Base-by-base conservation (phyloP, 1,140 invertebrate species). In the Drosophila carrolli region DNA sequence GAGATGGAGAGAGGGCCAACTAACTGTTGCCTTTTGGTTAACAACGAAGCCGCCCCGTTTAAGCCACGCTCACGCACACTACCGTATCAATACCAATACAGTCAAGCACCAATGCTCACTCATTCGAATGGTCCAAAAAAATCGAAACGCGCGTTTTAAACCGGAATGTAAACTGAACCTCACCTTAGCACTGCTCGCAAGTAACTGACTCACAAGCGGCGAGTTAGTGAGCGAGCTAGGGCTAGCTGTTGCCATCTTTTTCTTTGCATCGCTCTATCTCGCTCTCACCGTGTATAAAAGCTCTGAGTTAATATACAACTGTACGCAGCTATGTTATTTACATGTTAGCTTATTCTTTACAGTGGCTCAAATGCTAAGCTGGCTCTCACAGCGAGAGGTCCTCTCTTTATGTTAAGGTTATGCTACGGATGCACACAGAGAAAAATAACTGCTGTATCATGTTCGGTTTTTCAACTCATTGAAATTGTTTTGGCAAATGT, bases 161-260 rank as follows among this genome's bases (percentile, higher is more conserved):
- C 62, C 66, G 60, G 14, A 63, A 44, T 48, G 8, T 50, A 57
- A 53, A 50, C 83, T 50, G 60, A 53, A 50, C 83, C 83, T 86
- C 83, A 86, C 83, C 83, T 88, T 89, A 79, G 54, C 60, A 70
- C 84, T 73, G 80, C 84, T 88, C 76, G 76, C 57, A 68, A 88
- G 79, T 83, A 83, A 75, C 83, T 88, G 79, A 88, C 75, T 88
- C 67, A 76, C 75, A 73, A 54, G 29, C 29, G 9, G 48, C 48
- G 54, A 63, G 40, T 41, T 40, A 63, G 60, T 73, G 53, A 51
- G 67, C 57, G 46, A 72, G 74, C 41, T 62, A 62, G 74, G 27
- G 51, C 68, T 81, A 73, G 62, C 50, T 35, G 40, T 38, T 14
- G 19, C 23, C 29, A 32, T n/a, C 37, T 53, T 16, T 70, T 16